Evolutionary conservation across 2,113 vertebrate species (phyloP).

Genomic region (Macquaria australasica): DNA sequence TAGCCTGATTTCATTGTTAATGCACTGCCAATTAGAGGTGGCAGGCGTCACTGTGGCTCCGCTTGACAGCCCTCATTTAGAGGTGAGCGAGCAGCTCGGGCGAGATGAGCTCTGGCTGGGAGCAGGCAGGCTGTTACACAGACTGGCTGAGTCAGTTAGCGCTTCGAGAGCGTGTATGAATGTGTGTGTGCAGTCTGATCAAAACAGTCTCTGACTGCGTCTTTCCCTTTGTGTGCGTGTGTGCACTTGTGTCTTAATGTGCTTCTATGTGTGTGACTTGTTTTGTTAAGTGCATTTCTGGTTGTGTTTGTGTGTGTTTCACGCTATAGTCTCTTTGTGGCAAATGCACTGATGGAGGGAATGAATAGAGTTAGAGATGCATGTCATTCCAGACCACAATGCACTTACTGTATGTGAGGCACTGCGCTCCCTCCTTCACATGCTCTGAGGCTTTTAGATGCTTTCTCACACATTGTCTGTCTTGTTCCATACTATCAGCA

Average conservation of each 20-base stretch:
- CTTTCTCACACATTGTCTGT: constrained; percentile 21
- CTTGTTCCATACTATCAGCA: constrained; percentile 15
- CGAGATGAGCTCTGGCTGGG: constrained; percentile 68
- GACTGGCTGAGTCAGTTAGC: constrained; percentile 67
- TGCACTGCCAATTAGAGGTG: constrained; percentile 91
- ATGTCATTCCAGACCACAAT: constrained; percentile 14
- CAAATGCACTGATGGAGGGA: constrained; percentile 9
- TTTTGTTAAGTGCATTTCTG: constrained; percentile 17
- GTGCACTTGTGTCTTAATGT: constrained; percentile 23
- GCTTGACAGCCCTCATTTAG: constrained; percentile 80
- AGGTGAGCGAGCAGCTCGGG: constrained; percentile 70
- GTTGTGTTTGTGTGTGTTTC: constrained; percentile 15
- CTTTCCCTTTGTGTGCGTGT: constrained; percentile 1
- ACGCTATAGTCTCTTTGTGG: not conserved
- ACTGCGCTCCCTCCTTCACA: not conserved
- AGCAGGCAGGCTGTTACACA: constrained; percentile 69
- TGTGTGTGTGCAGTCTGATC: constrained; percentile 35
- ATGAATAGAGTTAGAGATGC: constrained; percentile 2
- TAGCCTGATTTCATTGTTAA: constrained; percentile 93
- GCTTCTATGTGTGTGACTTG: constrained; percentile 35
- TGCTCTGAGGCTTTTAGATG: constrained; percentile 40
- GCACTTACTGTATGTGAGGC: constrained; percentile 23
- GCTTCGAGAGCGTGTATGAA: constrained; percentile 8
- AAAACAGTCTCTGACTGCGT: constrained; percentile 14
- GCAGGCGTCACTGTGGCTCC: constrained; percentile 73